Percentiles rank a stretch among this genome's conserved stretches.
phyloP scores from a whole-genome alignment of 1,140 invertebrate genomes.

The Meloidogyne floridensis region DNA sequence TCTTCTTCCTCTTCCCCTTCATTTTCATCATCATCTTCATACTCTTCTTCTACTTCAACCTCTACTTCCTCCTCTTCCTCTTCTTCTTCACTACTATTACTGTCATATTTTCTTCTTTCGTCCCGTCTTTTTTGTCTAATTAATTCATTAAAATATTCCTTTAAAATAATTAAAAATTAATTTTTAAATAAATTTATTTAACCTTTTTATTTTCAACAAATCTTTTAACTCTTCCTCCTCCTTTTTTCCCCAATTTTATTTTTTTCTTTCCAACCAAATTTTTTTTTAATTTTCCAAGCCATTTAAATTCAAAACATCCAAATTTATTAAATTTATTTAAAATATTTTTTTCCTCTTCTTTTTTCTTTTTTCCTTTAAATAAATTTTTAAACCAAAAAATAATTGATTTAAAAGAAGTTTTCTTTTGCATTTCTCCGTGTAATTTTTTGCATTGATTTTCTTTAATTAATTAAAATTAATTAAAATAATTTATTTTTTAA shows the following conservation, averaged over 20 bases:
- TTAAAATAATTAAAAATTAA: neutral
- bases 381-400: neutral
- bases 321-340: neutral
- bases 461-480: too few species aligned
- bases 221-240: neutral
- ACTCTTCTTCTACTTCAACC: neutral
- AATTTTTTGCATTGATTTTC: neutral
- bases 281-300: neutral
- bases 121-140: neutral
- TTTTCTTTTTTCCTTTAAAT: neutral
- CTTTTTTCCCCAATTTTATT: neutral
- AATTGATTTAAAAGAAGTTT: neutral
- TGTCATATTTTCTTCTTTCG: neutral
- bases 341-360: constrained; percentile 2
- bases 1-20: neutral
- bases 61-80: neutral
- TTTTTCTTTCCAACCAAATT: neutral
- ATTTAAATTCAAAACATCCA: constrained; percentile 1
- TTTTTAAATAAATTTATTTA: neutral
- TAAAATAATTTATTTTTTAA: too few species aligned
- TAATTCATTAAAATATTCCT: constrained; percentile 6
- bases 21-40: neutral
- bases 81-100: neutral
- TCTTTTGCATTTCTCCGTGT: neutral
- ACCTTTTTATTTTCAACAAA: neutral